These are phyloP conservation scores for Orthochromis malagaraziensis DNA, from an alignment of 2,113 vertebrate species.

Conservation along the genomic window DNA sequence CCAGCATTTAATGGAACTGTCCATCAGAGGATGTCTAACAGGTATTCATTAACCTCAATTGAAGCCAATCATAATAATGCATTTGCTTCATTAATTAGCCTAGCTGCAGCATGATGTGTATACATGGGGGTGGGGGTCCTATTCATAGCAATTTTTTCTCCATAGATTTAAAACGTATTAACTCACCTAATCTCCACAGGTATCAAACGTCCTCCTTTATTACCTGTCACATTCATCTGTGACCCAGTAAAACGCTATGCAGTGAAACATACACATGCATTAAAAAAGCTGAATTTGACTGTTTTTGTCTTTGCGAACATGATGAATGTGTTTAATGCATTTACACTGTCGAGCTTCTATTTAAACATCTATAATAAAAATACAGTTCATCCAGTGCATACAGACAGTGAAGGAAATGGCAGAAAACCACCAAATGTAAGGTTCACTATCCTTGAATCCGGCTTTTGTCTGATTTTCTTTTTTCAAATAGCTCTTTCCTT, in stretches of 20 bases:
- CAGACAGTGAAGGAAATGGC: not conserved
- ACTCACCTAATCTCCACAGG: constrained; percentile 32
- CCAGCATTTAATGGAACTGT: not conserved
- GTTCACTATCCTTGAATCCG: not conserved
- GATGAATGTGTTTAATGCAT: not conserved
- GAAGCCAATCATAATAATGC: constrained; percentile 5
- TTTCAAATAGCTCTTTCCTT: not conserved
- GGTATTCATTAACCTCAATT: constrained; percentile 43
- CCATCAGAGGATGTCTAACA: not conserved
- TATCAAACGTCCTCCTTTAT: constrained; percentile 12
- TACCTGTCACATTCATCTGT: not conserved
- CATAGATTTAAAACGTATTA: constrained; percentile 27
- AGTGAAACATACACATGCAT: not conserved
- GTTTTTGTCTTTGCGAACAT: not conserved
- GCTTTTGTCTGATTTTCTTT: not conserved
- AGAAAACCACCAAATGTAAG: not conserved
- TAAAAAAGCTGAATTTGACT: not conserved
- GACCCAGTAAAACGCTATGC: constrained; percentile 9
- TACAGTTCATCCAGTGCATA: rapidly evolving
- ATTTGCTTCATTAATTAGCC: constrained; percentile 37
- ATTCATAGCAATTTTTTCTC: constrained; percentile 41
- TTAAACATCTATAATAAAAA: not conserved
- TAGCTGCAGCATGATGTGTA: not conserved
- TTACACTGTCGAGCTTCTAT: not conserved
- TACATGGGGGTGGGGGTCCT: constrained; percentile 2